Evolutionary conservation across 2,888 invertebrate species (phyloP).

Genomic region (Euplexia lucipara): DNA sequence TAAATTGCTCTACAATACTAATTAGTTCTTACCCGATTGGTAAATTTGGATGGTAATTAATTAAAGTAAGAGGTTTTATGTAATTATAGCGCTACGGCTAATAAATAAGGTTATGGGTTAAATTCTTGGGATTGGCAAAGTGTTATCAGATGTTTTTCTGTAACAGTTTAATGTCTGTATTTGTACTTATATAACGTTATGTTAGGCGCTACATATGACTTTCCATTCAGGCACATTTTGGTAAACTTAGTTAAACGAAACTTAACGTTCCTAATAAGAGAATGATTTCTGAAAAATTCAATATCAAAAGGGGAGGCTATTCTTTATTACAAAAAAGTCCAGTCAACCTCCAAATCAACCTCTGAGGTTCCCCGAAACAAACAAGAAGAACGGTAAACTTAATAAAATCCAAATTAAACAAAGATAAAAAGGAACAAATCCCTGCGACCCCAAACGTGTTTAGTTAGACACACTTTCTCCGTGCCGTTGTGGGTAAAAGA

Average conservation of each 20-base stretch:
- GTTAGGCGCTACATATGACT: no score
- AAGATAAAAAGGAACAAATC: constrained; percentile 38
- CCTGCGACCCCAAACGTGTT: constrained; percentile 54
- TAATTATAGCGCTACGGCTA: no score
- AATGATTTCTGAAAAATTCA: no score
- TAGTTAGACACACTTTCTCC: constrained; percentile 58
- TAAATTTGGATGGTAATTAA: constrained; percentile 19
- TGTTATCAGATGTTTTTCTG: no score
- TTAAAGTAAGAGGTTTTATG: no score
- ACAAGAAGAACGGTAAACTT: constrained; percentile 18
- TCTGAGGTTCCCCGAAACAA: constrained; percentile 8
- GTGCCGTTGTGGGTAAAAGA: constrained; percentile 58
- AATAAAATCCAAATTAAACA: constrained; percentile 41
- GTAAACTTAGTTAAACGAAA: no score
- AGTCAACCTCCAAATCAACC: not conserved
- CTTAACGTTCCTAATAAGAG: no score
- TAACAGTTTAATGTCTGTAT: no score
- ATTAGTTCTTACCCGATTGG: constrained; percentile 46
- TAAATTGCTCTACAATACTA: constrained; percentile 41
- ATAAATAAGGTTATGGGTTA: no score
- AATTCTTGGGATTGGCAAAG: no score
- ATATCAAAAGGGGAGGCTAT: not conserved
- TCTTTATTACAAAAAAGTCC: not conserved
- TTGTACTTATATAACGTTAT: no score
- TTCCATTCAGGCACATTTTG: no score